Conservation (phyloP, 2,888 invertebrate species). For the Oscheius myriophilus region DNA sequence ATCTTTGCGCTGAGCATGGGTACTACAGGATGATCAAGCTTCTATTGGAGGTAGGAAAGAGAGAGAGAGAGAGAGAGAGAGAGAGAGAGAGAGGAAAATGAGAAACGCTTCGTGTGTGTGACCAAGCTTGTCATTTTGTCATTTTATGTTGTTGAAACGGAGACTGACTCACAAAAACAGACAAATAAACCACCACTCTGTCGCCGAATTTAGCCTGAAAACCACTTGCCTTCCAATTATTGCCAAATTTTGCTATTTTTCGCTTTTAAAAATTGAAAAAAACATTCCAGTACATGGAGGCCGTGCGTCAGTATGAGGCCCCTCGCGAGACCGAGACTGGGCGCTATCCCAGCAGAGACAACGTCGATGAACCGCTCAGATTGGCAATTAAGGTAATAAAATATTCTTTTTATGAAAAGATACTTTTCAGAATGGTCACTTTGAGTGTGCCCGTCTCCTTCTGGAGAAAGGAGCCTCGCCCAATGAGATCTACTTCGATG, state of each 20-base stretch:
- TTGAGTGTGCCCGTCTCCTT: conserved; percentile 77
- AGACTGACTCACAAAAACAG: not conserved
- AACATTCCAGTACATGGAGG: conserved; percentile 55
- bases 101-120: not conserved
- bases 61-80: not conserved
- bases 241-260: conserved; percentile 4
- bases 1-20: conserved; percentile 83
- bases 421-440: conserved; percentile 55
- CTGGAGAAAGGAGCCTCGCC: conserved; percentile 87
- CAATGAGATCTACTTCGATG: conserved; percentile 79
- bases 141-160: not conserved
- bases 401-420: not conserved
- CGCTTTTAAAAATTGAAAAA: not conserved
- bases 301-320: conserved; percentile 54
- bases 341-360: conserved; percentile 66
- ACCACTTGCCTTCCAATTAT: not conserved
- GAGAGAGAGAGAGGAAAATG: too few species aligned
- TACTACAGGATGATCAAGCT: conserved; percentile 66
- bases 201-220: not conserved
- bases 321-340: conserved; percentile 45
- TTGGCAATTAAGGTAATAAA: conserved; percentile 80
- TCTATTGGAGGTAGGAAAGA: conserved; percentile 55
- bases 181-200: not conserved
- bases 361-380: conserved; percentile 84
- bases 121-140: not conserved